These are phyloP conservation scores for Drosophila affinis DNA, from an alignment of 2,888 invertebrate species.

Conservation along the genomic window DNA sequence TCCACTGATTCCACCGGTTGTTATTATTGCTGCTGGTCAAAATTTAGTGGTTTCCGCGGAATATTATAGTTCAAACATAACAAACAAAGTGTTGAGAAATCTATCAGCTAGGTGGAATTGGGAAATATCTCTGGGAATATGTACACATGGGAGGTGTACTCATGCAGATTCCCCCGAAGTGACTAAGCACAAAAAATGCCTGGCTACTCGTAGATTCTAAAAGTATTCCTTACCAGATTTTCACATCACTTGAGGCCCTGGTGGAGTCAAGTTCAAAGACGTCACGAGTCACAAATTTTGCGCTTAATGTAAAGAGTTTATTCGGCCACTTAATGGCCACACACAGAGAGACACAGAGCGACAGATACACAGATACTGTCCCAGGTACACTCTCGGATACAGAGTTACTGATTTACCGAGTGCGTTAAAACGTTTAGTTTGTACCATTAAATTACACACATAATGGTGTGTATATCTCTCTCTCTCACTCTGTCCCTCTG, in stretches of 20 bases:
- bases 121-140: conserved; percentile 35
- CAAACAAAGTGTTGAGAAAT: conserved; percentile 56
- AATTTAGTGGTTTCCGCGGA: conserved; percentile 62
- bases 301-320: conserved; percentile 49
- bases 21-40: conserved; percentile 26
- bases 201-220: background rate
- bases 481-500: background rate
- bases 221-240: background rate
- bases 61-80: conserved; percentile 67
- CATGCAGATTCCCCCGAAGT: conserved; percentile 16
- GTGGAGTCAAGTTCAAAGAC: conserved; percentile 74
- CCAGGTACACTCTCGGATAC: conserved; percentile 13
- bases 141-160: conserved; percentile 3
- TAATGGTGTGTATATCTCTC: conserved; percentile 30
- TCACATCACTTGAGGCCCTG: conserved; percentile 8
- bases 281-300: conserved; percentile 68
- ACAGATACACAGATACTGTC: conserved; percentile 6
- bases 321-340: conserved; percentile 60
- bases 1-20: background rate
- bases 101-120: conserved; percentile 25
- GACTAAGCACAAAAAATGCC: background rate
- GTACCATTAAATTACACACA: conserved; percentile 61
- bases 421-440: conserved; percentile 65
- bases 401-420: conserved; percentile 36
- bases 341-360: conserved; percentile 32